phyloP scores from a whole-genome alignment of 2,888 invertebrate species.

The Rhopalosiphum nymphaeae region DNA sequence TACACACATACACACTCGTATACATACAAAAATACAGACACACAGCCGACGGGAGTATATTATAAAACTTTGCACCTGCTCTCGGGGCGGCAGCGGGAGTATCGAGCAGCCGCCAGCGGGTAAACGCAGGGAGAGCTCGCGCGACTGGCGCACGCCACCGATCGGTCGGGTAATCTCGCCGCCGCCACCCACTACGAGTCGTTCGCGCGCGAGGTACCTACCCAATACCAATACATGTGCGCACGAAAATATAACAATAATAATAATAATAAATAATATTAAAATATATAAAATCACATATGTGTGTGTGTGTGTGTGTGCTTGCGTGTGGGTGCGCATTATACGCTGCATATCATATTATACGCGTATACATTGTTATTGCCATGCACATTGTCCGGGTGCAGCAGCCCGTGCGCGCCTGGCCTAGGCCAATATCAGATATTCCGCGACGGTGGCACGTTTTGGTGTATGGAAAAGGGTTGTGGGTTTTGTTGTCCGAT shows the following conservation, averaged over 20 bases:
- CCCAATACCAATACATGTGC: not conserved
- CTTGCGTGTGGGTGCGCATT: not conserved
- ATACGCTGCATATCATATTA: not conserved
- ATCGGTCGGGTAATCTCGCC: slow-evolving; percentile 6
- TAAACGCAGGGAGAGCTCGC: slow-evolving; percentile 52
- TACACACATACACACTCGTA: not conserved
- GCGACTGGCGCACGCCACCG: slow-evolving; percentile 61
- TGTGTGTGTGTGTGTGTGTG: not conserved
- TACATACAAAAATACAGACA: not conserved
- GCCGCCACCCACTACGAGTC: slow-evolving; percentile 56
- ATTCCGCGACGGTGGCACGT: slow-evolving; percentile 12
- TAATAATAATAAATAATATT: slow-evolving; percentile 32
- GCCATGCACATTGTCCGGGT: not conserved
- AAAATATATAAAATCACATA: not conserved
- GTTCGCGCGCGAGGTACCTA: slow-evolving; percentile 7
- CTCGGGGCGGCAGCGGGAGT: slow-evolving; percentile 21
- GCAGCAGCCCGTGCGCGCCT: not conserved
- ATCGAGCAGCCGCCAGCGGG: slow-evolving; percentile 23
- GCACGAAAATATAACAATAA: not conserved
- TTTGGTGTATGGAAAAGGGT: slow-evolving; percentile 14
- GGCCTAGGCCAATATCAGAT: slow-evolving; percentile 38
- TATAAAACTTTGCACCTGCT: slow-evolving; percentile 60
- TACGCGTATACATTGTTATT: not conserved
- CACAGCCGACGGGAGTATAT: slow-evolving; percentile 12
- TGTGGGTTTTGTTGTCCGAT: not conserved